Evolutionary conservation across 2,797 vertebrate species (phyloP), one percentile per base, ranked within the genome.

Genomic region (Microchirus variegatus): DNA sequence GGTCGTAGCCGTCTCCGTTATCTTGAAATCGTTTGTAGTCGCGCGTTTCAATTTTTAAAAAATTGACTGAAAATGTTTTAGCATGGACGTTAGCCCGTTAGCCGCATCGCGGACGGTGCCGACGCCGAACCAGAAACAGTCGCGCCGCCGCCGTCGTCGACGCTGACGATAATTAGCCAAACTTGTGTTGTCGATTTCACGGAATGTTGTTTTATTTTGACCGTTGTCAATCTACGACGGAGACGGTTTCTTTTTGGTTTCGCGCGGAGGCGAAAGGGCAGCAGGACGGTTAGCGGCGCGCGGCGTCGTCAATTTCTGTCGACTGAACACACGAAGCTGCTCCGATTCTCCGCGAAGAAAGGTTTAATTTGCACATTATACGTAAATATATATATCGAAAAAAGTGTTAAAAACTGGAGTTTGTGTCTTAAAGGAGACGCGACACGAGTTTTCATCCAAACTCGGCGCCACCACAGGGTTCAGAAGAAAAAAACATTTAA

Each of bases 331-430:
- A 1, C 35, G 22, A 17, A 15, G 31, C 16, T 8, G 35, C 50
- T 36, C 50, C 18, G 37, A 22, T 22, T 17, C 16, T 41, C 53
- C 59, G 26, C 10, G 16, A 35, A 31, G 31, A 31, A 0, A 15
- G 15, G 10, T 74, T 66, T 80, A 51, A 77, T 89, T 91, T 90
- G 85, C 85, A 90, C 88, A 82, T 22, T 73, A 71, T 78, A 67
- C 1, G 57, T 57, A 35, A 17, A 46, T 59, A 75, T 59, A 17
- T 17, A 3, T 17, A 15, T 3, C 9, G 1, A n/a, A 43, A 35
- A 22, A 35, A 63, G 70, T 75, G 63, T 85, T 74, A 45, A 54
- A 67, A 60, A 69, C 47, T 62, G 67, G 18, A 49, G n/a, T 68
- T 49, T 49, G 42, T 10, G 37, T 62, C 22, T 55, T 40, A 38